Base-by-base conservation (phyloP, 2,113 vertebrate genomes). In the Microcebus murinus region DNA sequence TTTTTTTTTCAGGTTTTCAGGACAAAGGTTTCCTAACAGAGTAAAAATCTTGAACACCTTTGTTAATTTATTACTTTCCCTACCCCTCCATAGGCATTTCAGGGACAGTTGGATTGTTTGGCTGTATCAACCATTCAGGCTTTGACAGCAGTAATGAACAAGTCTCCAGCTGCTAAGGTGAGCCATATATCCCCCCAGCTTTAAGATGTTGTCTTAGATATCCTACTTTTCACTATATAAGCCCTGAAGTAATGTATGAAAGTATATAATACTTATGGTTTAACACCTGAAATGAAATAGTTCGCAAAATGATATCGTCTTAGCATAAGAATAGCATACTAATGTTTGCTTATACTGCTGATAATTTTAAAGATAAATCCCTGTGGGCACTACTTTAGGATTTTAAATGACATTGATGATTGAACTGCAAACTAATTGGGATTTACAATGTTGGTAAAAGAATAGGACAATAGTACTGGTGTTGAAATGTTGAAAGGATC, bases 81-180 rank as follows among this genome's bases (percentile, higher is more conserved):
- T 95, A 97, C 61, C 88, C 52, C 93, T 2, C 36, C 94, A 45
- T 95, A 99, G 99, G 99, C 99, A 85, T 99, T 99, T 98, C 99
- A 99, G 97, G 99, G 99, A 36, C 99, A 99, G 70, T 98, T 99
- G 12, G 99, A 99, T 98, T 98, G 98, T 95, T 99, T 99, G 95
- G 99, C 99, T 52, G 98, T 99, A n/a, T 99, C 99, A 39, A 99
- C 99, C 77, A 99, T 99, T 98, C 99, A 99, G 98, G 99, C 99
- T 87, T 99, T 99, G 93, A 99, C 99, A 67, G 99, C 99, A 79
- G 99, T 99, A 96, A 99, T 99, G 99, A 99, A 99, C 97, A 99
- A 99, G 97, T 99, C 99, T 80, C 99, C 99, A 48, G 99, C 99
- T 98, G 99, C 99, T 97, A 99, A 99, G 99, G 99, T 99, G 91